A percentile compares a stretch with the other conserved stretches of the same genome.
Evolutionary conservation across 2,888 invertebrate genomes (phyloP).

Genomic region (Stenoptilia bipunctidactyla): DNA sequence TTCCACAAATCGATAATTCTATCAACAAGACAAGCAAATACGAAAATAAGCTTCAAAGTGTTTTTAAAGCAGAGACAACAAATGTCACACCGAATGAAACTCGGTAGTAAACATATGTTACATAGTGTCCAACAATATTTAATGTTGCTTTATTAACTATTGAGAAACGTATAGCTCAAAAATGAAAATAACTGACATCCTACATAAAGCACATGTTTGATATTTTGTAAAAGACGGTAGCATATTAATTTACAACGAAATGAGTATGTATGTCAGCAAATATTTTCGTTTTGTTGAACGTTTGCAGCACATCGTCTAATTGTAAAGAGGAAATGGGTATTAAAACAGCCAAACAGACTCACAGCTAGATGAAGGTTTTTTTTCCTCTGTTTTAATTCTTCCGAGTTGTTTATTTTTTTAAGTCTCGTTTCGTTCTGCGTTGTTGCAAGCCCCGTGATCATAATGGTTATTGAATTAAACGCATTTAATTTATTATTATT

Average conservation of each 20-base stretch:
- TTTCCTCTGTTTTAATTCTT: too few species aligned
- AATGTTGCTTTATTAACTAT: conserved; percentile 56
- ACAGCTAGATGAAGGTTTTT: too few species aligned
- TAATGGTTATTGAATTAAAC: too few species aligned
- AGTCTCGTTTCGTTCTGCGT: too few species aligned
- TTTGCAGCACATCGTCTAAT: background rate
- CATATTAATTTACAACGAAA: conserved; percentile 8
- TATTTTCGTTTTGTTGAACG: background rate
- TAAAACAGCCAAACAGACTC: too few species aligned
- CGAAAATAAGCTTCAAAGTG: conserved; percentile 69
- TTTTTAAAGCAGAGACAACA: conserved; percentile 61
- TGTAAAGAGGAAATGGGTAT: too few species aligned
- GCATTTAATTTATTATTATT: too few species aligned
- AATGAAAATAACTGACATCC: conserved; percentile 43
- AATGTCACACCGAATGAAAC: conserved; percentile 47
- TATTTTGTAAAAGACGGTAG: conserved; percentile 6
- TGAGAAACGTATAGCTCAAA: conserved; percentile 39
- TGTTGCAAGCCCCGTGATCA: too few species aligned
- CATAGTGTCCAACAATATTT: conserved; percentile 67
- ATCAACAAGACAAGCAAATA: conserved; percentile 56
- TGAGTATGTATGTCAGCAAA: background rate
- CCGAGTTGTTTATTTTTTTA: too few species aligned
- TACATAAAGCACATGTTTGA: conserved; percentile 39
- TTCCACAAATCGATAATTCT: conserved; percentile 66
- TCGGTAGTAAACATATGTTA: conserved; percentile 62